phyloP scores from a whole-genome alignment of 2,797 vertebrate genomes.

The Antrozous pallidus region DNA sequence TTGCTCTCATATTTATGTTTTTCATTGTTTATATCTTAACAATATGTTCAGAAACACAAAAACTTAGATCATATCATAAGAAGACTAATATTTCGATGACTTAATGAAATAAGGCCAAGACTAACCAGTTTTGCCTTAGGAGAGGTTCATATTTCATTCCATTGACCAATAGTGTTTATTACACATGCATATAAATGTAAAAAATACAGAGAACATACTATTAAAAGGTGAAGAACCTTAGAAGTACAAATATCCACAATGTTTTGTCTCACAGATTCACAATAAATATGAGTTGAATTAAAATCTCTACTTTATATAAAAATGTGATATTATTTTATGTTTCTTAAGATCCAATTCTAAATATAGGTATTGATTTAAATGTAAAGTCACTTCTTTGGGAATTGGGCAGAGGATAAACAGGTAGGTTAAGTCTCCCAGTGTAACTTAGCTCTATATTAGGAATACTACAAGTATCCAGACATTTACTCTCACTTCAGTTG shows the following conservation, averaged over 20 bases:
- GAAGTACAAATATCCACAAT: conserved; percentile 1
- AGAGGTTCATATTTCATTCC: not conserved
- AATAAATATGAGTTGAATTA: conserved; percentile 32
- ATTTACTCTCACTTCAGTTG: not conserved
- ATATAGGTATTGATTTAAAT: not conserved
- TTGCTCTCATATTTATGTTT: not conserved
- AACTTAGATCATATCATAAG: not conserved
- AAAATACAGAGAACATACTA: not conserved
- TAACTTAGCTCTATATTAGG: not conserved
- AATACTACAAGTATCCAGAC: not conserved
- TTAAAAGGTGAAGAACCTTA: conserved; percentile 8
- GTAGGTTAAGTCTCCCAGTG: not conserved
- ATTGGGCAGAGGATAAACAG: not conserved
- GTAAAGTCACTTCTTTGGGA: not conserved
- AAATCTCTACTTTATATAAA: conserved; percentile 15
- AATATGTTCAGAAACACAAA: not conserved
- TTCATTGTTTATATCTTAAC: not conserved
- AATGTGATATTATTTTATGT: not conserved
- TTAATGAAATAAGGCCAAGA: conserved; percentile 18
- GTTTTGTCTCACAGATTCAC: not conserved
- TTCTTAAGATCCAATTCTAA: conserved; percentile 13
- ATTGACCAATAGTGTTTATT: not conserved
- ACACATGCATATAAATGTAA: conserved; percentile 2
- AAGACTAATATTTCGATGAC: conserved; percentile 6
- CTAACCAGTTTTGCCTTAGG: not conserved